Evolutionary conservation across 2,113 vertebrate genomes (phyloP).

Genomic region (Baryphthengus martii): DNA sequence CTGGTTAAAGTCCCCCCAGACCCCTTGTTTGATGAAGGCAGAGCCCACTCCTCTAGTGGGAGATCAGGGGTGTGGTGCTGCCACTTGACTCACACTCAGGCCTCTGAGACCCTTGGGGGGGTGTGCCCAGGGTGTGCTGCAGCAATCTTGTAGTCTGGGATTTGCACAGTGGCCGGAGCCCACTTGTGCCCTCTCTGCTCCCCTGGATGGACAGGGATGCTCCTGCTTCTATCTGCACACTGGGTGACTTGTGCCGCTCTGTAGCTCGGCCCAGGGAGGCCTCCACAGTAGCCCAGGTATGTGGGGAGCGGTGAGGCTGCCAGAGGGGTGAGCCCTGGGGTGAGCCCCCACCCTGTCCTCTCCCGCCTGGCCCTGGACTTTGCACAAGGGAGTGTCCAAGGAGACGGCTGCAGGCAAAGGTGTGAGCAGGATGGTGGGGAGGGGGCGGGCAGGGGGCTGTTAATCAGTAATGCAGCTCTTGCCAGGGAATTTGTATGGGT

Average conservation of each 20-base stretch:
- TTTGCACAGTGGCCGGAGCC: not conserved
- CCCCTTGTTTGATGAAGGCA: not conserved
- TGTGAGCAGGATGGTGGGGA: not conserved
- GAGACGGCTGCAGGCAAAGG: not conserved
- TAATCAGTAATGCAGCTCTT: not conserved
- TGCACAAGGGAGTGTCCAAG: not conserved
- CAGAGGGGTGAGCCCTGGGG: not conserved
- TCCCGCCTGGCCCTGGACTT: not conserved
- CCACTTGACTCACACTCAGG: not conserved
- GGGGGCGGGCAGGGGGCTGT: not conserved
- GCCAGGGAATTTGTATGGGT: fast-evolving
- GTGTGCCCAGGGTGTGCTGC: not conserved
- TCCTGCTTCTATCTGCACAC: fast-evolving
- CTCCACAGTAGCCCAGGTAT: not conserved
- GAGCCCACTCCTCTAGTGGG: not conserved
- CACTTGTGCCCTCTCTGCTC: not conserved
- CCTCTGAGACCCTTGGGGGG: not conserved
- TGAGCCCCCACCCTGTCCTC: not conserved
- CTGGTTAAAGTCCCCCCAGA: not conserved
- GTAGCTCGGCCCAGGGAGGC: fast-evolving
- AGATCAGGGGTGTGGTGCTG: not conserved
- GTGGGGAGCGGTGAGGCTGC: not conserved
- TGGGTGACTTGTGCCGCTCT: fast-evolving
- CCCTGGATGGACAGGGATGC: not conserved
- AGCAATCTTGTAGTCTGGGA: fast-evolving